Percentiles rank a stretch among this genome's conserved stretches.
phyloP scores from a whole-genome alignment of 1,140 invertebrate genomes.

The Coelopa frigida region DNA sequence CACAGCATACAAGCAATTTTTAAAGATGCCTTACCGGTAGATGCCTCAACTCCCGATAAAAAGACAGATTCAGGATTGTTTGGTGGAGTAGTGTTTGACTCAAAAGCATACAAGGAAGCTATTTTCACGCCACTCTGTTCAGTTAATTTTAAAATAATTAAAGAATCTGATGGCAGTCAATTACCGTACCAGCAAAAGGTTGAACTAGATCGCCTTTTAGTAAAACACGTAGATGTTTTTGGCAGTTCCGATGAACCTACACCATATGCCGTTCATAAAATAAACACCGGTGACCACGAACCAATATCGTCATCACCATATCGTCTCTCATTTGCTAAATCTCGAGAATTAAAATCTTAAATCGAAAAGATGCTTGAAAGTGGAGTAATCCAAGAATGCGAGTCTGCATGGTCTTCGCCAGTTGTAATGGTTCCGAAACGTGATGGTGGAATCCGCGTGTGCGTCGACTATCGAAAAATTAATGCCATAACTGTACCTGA shows the following conservation, averaged over 20 bases:
- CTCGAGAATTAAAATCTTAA: slow-evolving; percentile 15
- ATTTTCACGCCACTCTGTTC: too few relatives aligned
- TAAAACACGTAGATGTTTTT: background rate
- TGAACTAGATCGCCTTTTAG: too few relatives aligned
- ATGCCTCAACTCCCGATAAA: too few relatives aligned
- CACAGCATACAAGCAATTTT: too few relatives aligned
- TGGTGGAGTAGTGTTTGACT: too few relatives aligned
- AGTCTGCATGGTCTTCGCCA: slow-evolving; percentile 37
- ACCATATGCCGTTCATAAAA: slow-evolving; percentile 3
- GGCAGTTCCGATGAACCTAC: slow-evolving; percentile 1
- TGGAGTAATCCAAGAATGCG: slow-evolving; percentile 34
- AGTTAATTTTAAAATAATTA: too few relatives aligned
- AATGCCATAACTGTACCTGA: slow-evolving; percentile 32
- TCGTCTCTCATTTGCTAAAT: slow-evolving; percentile 20
- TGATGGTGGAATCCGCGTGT: slow-evolving; percentile 28
- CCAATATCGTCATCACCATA: slow-evolving; percentile 26
- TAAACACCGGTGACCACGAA: slow-evolving; percentile 13
- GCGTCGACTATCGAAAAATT: slow-evolving; percentile 37
- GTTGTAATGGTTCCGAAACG: slow-evolving; percentile 40
- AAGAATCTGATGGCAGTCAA: too few relatives aligned
- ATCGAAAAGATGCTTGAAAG: slow-evolving; percentile 27
- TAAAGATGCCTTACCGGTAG: too few relatives aligned
- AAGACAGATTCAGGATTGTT: too few relatives aligned
- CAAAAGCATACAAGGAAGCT: too few relatives aligned
- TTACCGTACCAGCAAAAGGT: too few relatives aligned